Percentiles rank a stretch among this genome's conserved stretches.
Evolutionary conservation across 2,797 vertebrate genomes (phyloP).

Genomic region (Melanotaenia parkinsoni): DNA sequence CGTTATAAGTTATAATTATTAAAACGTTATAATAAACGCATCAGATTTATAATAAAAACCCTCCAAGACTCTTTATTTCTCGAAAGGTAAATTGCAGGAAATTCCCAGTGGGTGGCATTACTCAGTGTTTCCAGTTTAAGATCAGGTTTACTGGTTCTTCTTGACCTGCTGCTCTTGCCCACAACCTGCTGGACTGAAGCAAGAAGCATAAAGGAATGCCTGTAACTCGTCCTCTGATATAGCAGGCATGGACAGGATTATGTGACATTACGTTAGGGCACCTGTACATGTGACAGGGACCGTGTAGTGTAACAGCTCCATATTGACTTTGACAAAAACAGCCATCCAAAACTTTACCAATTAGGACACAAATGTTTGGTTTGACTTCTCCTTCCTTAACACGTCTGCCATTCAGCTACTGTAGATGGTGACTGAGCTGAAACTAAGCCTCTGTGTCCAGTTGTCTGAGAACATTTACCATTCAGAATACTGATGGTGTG

Average conservation of each 20-base stretch:
- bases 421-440: conserved; percentile 40
- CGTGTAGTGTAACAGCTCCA: conserved; percentile 19
- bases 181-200: conserved; percentile 17
- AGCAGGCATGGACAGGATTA: conserved; percentile 44
- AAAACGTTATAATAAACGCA: too few relatives aligned
- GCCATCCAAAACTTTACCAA: conserved; percentile 42
- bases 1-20: too few relatives aligned
- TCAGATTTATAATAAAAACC: conserved; percentile 24
- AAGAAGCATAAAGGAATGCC: conserved; percentile 34
- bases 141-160: conserved; percentile 33
- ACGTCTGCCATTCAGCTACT: conserved; percentile 31
- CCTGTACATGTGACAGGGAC: conserved; percentile 45
- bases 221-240: conserved; percentile 26
- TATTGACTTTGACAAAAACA: conserved; percentile 61
- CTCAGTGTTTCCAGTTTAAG: conserved; percentile 45
- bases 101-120: conserved; percentile 25
- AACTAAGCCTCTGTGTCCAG: conserved; percentile 49
- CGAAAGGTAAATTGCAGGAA: conserved; percentile 43
- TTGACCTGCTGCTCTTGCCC: conserved; percentile 31
- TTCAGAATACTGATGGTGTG: conserved; percentile 53
- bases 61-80: conserved; percentile 29
- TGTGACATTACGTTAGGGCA: conserved; percentile 53
- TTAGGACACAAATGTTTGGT: conserved; percentile 57
- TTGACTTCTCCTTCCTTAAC: conserved; percentile 32
- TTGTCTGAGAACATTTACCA: conserved; percentile 44